These are phyloP conservation scores for Stegodyphus dumicola DNA, from an alignment of 1,140 invertebrate genomes.

Conservation along the genomic window DNA sequence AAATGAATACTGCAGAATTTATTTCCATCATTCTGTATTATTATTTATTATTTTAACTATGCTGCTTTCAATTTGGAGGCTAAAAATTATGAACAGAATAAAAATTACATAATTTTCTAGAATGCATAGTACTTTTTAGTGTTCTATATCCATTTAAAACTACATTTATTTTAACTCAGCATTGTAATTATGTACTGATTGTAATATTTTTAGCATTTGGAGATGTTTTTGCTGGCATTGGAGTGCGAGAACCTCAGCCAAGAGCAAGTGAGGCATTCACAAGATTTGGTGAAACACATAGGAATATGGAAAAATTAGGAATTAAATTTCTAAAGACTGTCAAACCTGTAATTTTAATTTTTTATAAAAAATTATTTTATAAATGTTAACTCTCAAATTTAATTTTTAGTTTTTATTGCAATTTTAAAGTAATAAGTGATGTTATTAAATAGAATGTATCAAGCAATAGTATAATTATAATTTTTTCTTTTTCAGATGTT, in stretches of 20 bases:
- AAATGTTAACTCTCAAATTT: not conserved
- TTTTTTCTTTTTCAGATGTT: slow-evolving; percentile 76
- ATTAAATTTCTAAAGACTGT: slow-evolving; percentile 89
- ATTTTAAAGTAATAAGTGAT: not conserved
- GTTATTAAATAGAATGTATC: not conserved
- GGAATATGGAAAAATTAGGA: slow-evolving; percentile 91
- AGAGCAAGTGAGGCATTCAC: slow-evolving; percentile 95
- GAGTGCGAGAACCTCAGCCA: slow-evolving; percentile 94
- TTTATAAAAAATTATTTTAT: not conserved
- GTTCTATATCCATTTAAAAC: no score
- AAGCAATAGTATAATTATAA: not conserved
- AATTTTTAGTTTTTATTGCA: not conserved
- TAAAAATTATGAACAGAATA: no score
- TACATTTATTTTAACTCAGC: no score
- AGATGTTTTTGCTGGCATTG: slow-evolving; percentile 93
- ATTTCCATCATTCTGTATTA: no score
- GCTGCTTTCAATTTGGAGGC: no score
- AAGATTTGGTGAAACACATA: slow-evolving; percentile 93
- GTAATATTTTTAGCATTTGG: slow-evolving; percentile 82
- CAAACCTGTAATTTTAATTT: slow-evolving; percentile 79
- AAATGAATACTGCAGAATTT: no score
- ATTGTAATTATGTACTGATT: not conserved
- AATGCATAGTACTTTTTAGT: no score
- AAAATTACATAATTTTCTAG: no score
- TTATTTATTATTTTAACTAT: no score